phyloP scores from a whole-genome alignment of 1,140 invertebrate genomes.

The Parapsyche elsis region DNA sequence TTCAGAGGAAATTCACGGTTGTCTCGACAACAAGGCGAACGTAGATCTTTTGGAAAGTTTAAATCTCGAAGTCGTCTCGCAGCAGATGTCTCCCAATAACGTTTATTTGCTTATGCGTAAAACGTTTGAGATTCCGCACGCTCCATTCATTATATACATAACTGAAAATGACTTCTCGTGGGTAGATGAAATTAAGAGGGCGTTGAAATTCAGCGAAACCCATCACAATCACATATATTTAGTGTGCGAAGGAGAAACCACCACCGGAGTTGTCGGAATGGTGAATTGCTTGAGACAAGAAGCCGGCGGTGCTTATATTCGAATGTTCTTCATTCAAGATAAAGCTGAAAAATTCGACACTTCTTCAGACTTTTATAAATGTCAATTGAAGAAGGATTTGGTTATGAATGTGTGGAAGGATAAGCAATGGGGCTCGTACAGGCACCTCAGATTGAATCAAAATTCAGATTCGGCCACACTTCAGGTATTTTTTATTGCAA shows the following conservation, averaged over 20 bases:
- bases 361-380: slow-evolving; percentile 68
- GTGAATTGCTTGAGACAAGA: slow-evolving; percentile 90
- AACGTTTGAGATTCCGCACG: slow-evolving; percentile 59
- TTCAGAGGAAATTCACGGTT: slow-evolving; percentile 75
- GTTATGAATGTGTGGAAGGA: slow-evolving; percentile 84
- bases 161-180: slow-evolving; percentile 80
- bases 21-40: slow-evolving; percentile 64
- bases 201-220: slow-evolving; percentile 71
- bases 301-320: slow-evolving; percentile 79
- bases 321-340: slow-evolving; percentile 78
- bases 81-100: slow-evolving; percentile 70
- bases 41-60: slow-evolving; percentile 60
- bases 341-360: slow-evolving; percentile 73
- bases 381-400: slow-evolving; percentile 80
- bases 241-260: slow-evolving; percentile 74
- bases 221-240: slow-evolving; percentile 75
- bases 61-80: slow-evolving; percentile 68
- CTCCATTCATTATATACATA: slow-evolving; percentile 69
- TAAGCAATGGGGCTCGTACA: slow-evolving; percentile 85
- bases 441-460: slow-evolving; percentile 78
- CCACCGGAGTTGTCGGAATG: slow-evolving; percentile 83
- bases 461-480: slow-evolving; percentile 70
- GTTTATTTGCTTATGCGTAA: slow-evolving; percentile 72
- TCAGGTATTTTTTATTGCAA: slow-evolving; percentile 59
- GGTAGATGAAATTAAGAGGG: slow-evolving; percentile 83